Base-by-base conservation (phyloP, 2,888 invertebrate species). In the Orgyia antiqua region DNA sequence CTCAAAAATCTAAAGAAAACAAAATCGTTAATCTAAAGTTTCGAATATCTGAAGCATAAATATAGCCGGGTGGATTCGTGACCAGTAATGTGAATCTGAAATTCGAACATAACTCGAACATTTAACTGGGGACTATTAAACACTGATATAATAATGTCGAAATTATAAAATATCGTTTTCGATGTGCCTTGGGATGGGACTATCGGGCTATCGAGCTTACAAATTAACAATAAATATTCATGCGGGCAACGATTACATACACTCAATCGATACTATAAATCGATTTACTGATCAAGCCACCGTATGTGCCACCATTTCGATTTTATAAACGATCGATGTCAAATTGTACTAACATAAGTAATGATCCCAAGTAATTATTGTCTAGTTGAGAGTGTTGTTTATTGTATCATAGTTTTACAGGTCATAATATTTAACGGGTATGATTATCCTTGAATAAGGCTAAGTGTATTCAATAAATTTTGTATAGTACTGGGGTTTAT, bases 141-240 rank as follows among this genome's bases (percentile, higher is more conserved):
- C 56, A 64, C 57, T 65, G 68, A 70, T 73, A 68, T 66, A 68
- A 72, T 70, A 73, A 69, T 62, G 63, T 68, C 65, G 55, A 67
- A 59, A 63, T 63, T 65, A 68, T 75, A 70, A 78, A 70, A 75
- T 79, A 75, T 71, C 50, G 59, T 58, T 61, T 64, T 61, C 62
- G 63, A 58, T 60, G 51, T 59, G 69, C 71, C 71, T 69, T 70
- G 74, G 76, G 73, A 75, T n/a, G n/a, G n/a, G n/a, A n/a, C 61
- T 68, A 66, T 69, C 67, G 53, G 52, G 49, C 61, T 64, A 71
- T 69, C 74, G 65, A 42, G 62, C 61, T 69, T 74, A 76, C 74
- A 79, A 78, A 80, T 79, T 80, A 82, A 79, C 78, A 74, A 78
- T 80, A 77, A 77, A 80, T 80, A 79, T 77, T 80, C 75, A 80